Evolutionary conservation across 2,888 invertebrate genomes (phyloP), one percentile per base, ranked within the genome.

Genomic region (Hemaris fuciformis): DNA sequence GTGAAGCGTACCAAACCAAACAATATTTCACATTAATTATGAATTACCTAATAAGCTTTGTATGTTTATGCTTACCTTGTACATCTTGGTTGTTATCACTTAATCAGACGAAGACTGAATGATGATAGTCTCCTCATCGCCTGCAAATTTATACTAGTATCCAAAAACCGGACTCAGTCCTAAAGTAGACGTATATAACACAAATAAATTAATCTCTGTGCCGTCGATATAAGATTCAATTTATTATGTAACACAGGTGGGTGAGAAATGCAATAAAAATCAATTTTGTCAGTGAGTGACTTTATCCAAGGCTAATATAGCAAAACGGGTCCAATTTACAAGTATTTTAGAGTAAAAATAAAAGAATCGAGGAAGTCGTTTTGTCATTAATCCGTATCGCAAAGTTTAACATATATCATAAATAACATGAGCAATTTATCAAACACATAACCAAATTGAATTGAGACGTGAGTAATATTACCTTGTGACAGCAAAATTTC

Each of bases 201-300:
- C 64, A 53, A 61, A 56, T 46, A 60, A 63, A 62, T 65, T 62
- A 64, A 65, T 65, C 65, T 69, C 66, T 72, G 61, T 64, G 68
- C 43, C 25, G 43, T 67, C 59, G 64, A 58, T 64, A 66, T 72
- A 71, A 72, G 70, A 69, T 64, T 66, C 67, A 70, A 67, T 68
- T 74, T 66, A 57, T 69, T 66, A 48, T 65, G 63, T 65, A 60
- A 60, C 61, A 63, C 59, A 34, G 41, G 63, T 65, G 60, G 63
- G 63, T 62, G 57, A 61, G 71, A 72, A 72, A 73, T 73, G 70
- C 68, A 72, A 71, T 74, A 71, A 72, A 61, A 72, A 70, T 68
- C 57, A 63, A 69, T 71, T 72, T 67, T 67, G 66, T 66, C 53
- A 60, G 64, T 38, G 53, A 57, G 23, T 71, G 69, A 64, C 67